Percentiles rank a stretch among this genome's conserved stretches.
phyloP scores from a whole-genome alignment of 2,888 invertebrate genomes.

The Homarus gammarus region DNA sequence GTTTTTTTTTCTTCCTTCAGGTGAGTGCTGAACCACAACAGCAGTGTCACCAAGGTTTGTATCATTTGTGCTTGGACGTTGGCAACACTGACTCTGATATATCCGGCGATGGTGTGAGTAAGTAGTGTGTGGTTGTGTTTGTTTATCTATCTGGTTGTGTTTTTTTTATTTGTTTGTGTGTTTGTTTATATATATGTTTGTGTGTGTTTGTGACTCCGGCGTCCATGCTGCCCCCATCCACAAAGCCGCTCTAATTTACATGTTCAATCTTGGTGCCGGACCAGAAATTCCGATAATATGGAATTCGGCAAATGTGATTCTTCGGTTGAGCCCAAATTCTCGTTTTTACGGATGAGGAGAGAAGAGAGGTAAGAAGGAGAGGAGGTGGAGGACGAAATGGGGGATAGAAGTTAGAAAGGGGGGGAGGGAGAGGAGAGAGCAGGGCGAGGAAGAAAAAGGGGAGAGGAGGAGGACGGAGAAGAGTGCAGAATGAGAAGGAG shows the following conservation, averaged over 20 bases:
- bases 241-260: conserved; percentile 3
- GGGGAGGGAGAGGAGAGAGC: background rate
- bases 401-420: background rate
- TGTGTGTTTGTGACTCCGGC: background rate
- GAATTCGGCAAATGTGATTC: conserved; percentile 12
- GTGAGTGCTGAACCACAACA: too few relatives aligned
- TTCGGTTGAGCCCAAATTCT: background rate
- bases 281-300: conserved; percentile 1
- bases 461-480: background rate
- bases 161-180: background rate
- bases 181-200: background rate
- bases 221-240: background rate
- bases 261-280: background rate
- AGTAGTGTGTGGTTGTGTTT: too few relatives aligned
- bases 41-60: too few relatives aligned
- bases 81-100: too few relatives aligned
- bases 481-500: background rate
- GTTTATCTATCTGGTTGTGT: background rate
- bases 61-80: too few relatives aligned
- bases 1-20: too few relatives aligned
- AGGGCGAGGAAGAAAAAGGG: background rate
- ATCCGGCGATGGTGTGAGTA: too few relatives aligned
- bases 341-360: background rate
- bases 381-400: background rate
- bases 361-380: background rate